Conservation (phyloP, 2,113 vertebrate species). For the Pelodiscus sinensis region DNA sequence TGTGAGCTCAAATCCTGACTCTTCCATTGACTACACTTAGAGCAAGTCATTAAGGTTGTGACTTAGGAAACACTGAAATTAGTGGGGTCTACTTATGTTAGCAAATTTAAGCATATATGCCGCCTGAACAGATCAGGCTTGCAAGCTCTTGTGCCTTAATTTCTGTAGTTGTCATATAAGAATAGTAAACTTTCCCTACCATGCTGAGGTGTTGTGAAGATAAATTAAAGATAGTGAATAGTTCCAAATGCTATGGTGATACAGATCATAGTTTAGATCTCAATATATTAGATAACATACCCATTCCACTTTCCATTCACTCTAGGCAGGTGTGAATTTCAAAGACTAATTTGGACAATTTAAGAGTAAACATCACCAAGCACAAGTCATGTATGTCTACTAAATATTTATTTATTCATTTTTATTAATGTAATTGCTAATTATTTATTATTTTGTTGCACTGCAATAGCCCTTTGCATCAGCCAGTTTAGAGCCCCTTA, state of each 20-base stretch:
- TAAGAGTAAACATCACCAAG: background rate
- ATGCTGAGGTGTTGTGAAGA: background rate
- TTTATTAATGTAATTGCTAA: background rate
- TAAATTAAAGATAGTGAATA: background rate
- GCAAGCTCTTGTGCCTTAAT: background rate
- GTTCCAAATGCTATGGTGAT: background rate
- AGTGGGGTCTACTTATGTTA: background rate
- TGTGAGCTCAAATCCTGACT: background rate
- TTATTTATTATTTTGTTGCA: background rate
- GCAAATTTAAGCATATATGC: background rate
- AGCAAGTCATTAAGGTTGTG: background rate
- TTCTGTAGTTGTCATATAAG: background rate
- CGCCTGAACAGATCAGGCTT: background rate
- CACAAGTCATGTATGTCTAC: background rate
- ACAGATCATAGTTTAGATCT: background rate
- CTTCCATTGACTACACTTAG: background rate
- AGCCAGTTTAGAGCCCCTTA: background rate
- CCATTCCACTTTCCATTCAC: background rate
- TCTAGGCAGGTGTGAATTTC: background rate
- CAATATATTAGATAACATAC: background rate
- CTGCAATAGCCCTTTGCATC: background rate
- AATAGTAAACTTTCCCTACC: background rate
- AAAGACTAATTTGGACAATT: background rate
- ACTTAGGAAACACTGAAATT: background rate
- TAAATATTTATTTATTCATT: background rate